Percentiles rank a stretch among this genome's conserved stretches.
phyloP scores from a whole-genome alignment of 1,140 invertebrate genomes.

The Drosophila tsacasi region DNA sequence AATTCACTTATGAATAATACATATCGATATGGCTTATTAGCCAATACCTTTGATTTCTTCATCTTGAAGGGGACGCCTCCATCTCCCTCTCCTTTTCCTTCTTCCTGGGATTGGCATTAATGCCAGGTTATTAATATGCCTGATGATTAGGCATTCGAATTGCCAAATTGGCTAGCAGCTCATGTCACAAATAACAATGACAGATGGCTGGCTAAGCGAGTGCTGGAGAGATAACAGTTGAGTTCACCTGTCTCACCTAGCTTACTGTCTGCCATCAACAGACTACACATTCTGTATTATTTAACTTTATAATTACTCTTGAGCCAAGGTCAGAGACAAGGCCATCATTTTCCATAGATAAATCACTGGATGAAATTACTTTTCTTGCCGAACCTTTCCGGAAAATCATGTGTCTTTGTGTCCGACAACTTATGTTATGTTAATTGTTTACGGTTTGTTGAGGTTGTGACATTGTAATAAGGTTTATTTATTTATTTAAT shows the following conservation, averaged over 20 bases:
- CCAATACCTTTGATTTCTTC: constrained; percentile 42
- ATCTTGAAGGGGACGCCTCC: neutral
- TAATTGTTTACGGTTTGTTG: neutral
- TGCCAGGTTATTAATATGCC: constrained; percentile 14
- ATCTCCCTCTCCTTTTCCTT: no score
- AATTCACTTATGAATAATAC: constrained; percentile 65
- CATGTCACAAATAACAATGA: constrained; percentile 16
- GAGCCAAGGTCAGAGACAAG: neutral
- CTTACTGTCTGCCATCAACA: neutral
- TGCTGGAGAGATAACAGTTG: neutral
- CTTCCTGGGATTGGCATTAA: constrained; percentile 13
- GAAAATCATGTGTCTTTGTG: neutral
- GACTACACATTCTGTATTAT: neutral
- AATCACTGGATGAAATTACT: constrained; percentile 6
- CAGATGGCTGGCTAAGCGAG: neutral
- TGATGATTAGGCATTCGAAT: constrained; percentile 15
- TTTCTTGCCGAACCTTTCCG: neutral
- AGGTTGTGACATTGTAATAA: neutral
- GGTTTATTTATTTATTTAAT: neutral
- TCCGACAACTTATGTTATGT: constrained; percentile 10
- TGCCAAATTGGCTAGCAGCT: constrained; percentile 8
- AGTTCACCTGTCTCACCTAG: neutral
- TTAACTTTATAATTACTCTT: constrained; percentile 4
- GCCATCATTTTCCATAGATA: neutral
- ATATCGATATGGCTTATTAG: constrained; percentile 61